Evolutionary conservation across 2,113 vertebrate genomes (phyloP), one percentile per base, ranked within the genome.

Genomic region (Phalacrocorax brasilianus): DNA sequence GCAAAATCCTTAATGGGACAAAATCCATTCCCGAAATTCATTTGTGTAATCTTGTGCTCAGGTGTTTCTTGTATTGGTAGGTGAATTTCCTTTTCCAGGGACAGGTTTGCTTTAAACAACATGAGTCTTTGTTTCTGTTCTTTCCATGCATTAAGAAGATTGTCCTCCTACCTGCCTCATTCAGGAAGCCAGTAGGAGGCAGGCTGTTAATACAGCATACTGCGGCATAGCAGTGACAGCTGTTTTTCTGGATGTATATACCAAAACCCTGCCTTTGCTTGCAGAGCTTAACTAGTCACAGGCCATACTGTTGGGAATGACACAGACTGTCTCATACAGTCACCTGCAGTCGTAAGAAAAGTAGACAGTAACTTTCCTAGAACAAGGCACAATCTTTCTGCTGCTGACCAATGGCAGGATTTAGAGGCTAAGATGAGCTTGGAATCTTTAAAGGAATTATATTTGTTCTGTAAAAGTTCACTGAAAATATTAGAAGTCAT

Each of bases 241-340:
- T 79, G 55, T 50, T 91, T 76, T 45, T 68, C 30, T 77, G 38
- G 35, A 17, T 73, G 8, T 28, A 8, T 70, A 32, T 44, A 19
- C 3, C 4, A 52, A 79, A 59, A 15, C 1, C 6, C 21, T 2
- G 0, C 19, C 22, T 67, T 72, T 91, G 8, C 22, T 70, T 0
- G 0, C 18, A 42, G 17, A 26, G 6, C 27, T 72, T 45, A 67
- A 58, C 28, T 68, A 5, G 7, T 68, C 49, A 62, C 18, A 63
- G 55, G 35, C 23, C 26, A 4, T 82, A 18, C 21, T 84, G 4
- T 30, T 85, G 28, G 27, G 27, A 91, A 24, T n/a, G 13, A 47
- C 12, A 38, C 9, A 66, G 44, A 10, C 40, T 84, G 24, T 58
- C 56, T 80, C 24, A 85, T 35, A 22, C 6, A n/a, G 71, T 53